Conservation (phyloP, 92 coral and sea anemone genomes). For the Bergia sp. region DNA sequence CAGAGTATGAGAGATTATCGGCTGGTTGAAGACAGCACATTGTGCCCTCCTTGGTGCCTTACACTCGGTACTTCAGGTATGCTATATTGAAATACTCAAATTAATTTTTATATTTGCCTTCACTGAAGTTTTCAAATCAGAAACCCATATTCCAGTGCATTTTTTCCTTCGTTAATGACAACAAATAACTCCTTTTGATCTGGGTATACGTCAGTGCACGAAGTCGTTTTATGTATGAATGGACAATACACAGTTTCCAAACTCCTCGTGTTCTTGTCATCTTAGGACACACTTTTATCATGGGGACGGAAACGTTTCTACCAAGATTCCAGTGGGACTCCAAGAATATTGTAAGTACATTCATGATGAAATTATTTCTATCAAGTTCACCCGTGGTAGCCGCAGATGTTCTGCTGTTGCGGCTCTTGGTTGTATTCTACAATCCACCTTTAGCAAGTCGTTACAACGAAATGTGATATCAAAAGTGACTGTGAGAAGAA, state of each 20-base stretch:
- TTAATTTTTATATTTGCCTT: too few relatives aligned
- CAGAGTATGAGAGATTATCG: conserved; percentile 97
- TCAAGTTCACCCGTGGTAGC: too few relatives aligned
- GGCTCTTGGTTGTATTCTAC: too few relatives aligned
- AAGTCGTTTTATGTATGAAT: neutral
- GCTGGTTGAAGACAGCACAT: conserved; percentile 87
- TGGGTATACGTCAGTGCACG: too few relatives aligned
- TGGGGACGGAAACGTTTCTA: conserved; percentile 91
- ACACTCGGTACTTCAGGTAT: conserved; percentile 88
- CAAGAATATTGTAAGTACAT: conserved; percentile 71
- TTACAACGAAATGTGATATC: too few relatives aligned
- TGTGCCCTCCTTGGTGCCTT: conserved; percentile 98
- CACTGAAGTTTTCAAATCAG: too few relatives aligned
- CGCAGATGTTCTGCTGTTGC: neutral
- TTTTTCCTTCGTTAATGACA: too few relatives aligned
- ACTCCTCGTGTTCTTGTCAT: neutral
- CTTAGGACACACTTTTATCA: conserved; percentile 89
- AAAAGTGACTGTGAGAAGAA: too few relatives aligned
- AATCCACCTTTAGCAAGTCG: too few relatives aligned
- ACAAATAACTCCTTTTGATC: too few relatives aligned
- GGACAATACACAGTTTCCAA: neutral
- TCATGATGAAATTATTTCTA: neutral
- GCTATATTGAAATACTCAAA: neutral
- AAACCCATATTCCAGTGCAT: too few relatives aligned
- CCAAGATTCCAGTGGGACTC: conserved; percentile 88